phyloP scores from a whole-genome alignment of 2,797 vertebrate species.

The Manis pentadactyla region DNA sequence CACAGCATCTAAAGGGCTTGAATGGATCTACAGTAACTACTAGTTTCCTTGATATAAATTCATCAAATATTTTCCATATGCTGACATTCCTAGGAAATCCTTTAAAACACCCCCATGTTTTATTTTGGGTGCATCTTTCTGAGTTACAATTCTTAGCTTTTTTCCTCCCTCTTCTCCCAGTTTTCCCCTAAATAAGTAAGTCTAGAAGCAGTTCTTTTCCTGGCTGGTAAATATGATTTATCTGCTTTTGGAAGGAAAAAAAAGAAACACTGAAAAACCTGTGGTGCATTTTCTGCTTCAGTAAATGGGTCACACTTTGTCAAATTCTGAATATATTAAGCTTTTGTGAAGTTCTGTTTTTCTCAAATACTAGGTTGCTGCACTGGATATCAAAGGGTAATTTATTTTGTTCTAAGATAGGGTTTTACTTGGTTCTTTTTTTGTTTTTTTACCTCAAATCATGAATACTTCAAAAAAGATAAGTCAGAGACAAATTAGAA shows the following conservation, averaged over 20 bases:
- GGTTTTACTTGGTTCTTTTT: conserved; percentile 3
- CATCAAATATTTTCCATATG: neutral
- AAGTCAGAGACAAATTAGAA: conserved; percentile 53
- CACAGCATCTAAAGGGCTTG: neutral
- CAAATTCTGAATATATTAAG: conserved; percentile 71
- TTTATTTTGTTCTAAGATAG: conserved; percentile 63
- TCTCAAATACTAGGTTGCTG: conserved; percentile 54
- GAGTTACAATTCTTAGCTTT: neutral
- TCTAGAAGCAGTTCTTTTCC: conserved; percentile 20
- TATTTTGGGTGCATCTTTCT: neutral
- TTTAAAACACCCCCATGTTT: neutral
- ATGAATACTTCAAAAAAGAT: neutral
- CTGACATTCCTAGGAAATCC: neutral
- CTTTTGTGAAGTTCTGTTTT: conserved; percentile 62
- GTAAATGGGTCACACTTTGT: conserved; percentile 76
- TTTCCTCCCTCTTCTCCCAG: neutral
- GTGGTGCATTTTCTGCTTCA: conserved; percentile 66
- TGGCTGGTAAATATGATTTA: conserved; percentile 67
- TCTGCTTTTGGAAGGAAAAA: conserved; percentile 24
- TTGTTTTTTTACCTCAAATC: conserved; percentile 39
- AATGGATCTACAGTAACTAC: neutral
- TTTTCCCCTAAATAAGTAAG: conserved; percentile 20
- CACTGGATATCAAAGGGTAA: conserved; percentile 64
- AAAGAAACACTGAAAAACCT: neutral
- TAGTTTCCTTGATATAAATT: neutral